Evolutionary conservation across 2,888 invertebrate species (phyloP), one percentile per base, ranked within the genome.

Genomic region (Baronia brevicornis): DNA sequence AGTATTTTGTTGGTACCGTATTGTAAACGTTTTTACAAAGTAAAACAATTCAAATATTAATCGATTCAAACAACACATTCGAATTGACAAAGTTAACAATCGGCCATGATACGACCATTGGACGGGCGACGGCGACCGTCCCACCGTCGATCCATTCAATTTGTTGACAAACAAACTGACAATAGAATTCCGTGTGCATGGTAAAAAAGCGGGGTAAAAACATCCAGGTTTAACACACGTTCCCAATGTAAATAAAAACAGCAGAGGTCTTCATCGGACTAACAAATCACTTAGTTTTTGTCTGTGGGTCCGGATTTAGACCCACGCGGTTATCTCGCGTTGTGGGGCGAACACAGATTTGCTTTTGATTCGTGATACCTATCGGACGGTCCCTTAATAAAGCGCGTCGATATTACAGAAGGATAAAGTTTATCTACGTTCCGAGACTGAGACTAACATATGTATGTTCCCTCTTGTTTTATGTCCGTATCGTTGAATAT

Each of bases 221-320:
- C 24, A 21, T 9, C 15, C 23, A 14, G 6, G 20, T 22, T 14
- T 24, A 11, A 11, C 9, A 22, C 21, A 18, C 20, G 24, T 42
- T 41, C 28, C 38, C 36, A 46, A 48, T 51, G 46, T 54, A 54
- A 65, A 67, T 56, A 70, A 70, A 72, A 69, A 66, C 44, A 48
- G 38, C 61, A 55, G 55, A 69, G 62, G 56, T 63, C 66, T 65
- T 64, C 70, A 71, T 70, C 66, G 55, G 41, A 52, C 52, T 58
- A 57, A 77, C 74, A 75, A 74, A 72, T 74, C 69, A 70, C 63
- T 61, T 56, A 48, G 58, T 67, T 70, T 70, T 72, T 66, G 45
- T 46, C n/a, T n/a, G n/a, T n/a, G n/a, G n/a, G n/a, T n/a, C n/a
- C n/a, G n/a, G n/a, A n/a, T n/a, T n/a, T 40, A 39, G 33, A 48